Conservation (phyloP, 2,113 vertebrate genomes). For the Corvus moneduloides region DNA sequence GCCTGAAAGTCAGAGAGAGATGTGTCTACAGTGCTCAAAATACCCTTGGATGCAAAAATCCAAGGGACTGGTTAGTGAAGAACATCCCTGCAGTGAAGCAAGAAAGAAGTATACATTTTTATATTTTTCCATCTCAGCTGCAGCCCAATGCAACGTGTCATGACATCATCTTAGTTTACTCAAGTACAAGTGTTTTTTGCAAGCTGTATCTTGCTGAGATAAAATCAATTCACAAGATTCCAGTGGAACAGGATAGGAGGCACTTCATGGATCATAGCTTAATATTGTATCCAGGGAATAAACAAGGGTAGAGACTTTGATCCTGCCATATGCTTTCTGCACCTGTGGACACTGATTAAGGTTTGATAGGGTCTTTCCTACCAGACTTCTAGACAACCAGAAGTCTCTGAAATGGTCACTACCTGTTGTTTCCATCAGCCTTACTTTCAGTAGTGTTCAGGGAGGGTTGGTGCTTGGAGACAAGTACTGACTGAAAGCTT, state of each 20-base stretch:
- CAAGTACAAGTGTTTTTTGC: background rate
- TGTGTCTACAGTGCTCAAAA: background rate
- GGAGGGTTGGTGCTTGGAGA: background rate
- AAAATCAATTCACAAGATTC: background rate
- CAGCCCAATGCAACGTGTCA: background rate
- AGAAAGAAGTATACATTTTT: background rate
- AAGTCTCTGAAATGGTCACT: background rate
- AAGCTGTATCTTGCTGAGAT: background rate
- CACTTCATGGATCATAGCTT: accelerated
- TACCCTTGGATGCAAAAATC: background rate
- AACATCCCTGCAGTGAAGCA: background rate
- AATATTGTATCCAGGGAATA: background rate
- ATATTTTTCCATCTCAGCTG: background rate
- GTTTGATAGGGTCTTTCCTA: background rate
- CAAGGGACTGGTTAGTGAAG: background rate
- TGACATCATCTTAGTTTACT: background rate
- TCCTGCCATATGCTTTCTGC: background rate
- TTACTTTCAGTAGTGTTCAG: background rate
- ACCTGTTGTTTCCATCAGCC: background rate
- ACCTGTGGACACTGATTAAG: background rate
- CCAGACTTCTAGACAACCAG: background rate
- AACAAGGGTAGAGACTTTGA: background rate
- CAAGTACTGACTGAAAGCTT: background rate
- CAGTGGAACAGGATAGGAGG: background rate
- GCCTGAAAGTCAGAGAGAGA: background rate